Conservation (phyloP, 2,888 invertebrate genomes). For the Antheraea yamamai region DNA sequence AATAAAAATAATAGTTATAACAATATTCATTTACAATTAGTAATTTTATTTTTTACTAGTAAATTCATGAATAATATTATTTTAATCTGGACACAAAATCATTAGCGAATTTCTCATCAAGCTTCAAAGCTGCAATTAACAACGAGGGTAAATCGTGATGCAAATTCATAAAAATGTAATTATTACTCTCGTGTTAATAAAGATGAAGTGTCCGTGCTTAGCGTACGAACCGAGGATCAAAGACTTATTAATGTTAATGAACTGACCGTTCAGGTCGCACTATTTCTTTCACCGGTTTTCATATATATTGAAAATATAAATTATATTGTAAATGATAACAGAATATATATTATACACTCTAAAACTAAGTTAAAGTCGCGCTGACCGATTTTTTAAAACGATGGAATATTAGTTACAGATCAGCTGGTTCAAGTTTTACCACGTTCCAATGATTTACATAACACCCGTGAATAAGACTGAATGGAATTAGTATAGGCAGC, state of each 20-base stretch:
- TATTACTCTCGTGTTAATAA: slow-evolving; percentile 55
- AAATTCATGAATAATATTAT: background rate
- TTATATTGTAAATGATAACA: too few relatives aligned
- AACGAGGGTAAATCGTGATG: slow-evolving; percentile 44
- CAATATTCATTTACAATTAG: too few relatives aligned
- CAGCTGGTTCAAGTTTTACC: too few relatives aligned
- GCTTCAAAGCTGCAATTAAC: slow-evolving; percentile 56
- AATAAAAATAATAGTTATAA: too few relatives aligned
- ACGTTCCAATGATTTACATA: too few relatives aligned
- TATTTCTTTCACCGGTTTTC: background rate
- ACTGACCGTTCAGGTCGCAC: slow-evolving; percentile 36
- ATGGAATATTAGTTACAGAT: too few relatives aligned
- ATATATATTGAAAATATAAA: background rate
- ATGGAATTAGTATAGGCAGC: too few relatives aligned
- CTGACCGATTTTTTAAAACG: too few relatives aligned
- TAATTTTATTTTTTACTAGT: too few relatives aligned
- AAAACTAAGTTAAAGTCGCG: background rate
- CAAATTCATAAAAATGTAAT: slow-evolving; percentile 55
- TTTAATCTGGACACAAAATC: slow-evolving; percentile 29
- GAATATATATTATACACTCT: background rate
- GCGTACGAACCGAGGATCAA: slow-evolving; percentile 45
- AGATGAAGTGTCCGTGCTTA: slow-evolving; percentile 60
- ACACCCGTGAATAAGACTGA: too few relatives aligned
- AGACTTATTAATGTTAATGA: slow-evolving; percentile 61
- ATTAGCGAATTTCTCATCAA: slow-evolving; percentile 52